Evolutionary conservation across 1,140 invertebrate species (phyloP).

Genomic region (Pentalonia nigronervosa): DNA sequence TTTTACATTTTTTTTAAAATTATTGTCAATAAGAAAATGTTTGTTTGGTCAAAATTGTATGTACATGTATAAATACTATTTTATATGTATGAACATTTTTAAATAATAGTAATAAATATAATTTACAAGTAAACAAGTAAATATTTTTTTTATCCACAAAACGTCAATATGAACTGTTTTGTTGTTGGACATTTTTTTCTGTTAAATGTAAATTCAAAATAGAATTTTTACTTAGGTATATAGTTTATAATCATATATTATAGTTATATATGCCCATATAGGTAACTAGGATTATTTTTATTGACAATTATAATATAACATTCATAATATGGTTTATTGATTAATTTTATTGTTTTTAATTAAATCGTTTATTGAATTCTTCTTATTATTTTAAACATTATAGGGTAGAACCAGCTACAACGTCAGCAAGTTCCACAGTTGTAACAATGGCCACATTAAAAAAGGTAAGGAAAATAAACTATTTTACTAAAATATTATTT

Average conservation of each 20-base stretch:
- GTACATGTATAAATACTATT: too few species aligned
- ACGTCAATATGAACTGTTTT: too few species aligned
- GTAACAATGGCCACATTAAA: constrained; percentile 71
- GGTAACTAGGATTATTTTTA: background rate
- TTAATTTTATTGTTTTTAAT: background rate
- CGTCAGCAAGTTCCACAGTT: constrained; percentile 66
- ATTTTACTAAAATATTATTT: background rate
- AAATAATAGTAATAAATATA: too few species aligned
- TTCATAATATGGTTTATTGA: background rate
- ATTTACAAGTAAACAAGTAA: too few species aligned
- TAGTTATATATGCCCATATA: background rate
- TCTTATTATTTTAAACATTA: constrained; percentile 62
- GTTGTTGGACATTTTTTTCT: background rate
- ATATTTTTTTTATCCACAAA: too few species aligned
- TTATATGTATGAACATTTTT: too few species aligned
- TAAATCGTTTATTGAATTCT: background rate
- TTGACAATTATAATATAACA: background rate
- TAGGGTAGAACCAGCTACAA: constrained; percentile 75
- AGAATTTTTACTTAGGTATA: background rate
- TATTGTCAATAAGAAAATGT: too few species aligned
- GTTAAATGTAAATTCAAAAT: background rate
- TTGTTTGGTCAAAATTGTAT: too few species aligned
- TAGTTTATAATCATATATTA: background rate
- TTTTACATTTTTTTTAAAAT: too few species aligned
- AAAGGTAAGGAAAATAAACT: constrained; percentile 65